Evolutionary conservation across 30 jellyfish, hydroid and myxozoan genomes (phyloP), one percentile per base, ranked within the genome.

Genomic region (Aurelia sp.): DNA sequence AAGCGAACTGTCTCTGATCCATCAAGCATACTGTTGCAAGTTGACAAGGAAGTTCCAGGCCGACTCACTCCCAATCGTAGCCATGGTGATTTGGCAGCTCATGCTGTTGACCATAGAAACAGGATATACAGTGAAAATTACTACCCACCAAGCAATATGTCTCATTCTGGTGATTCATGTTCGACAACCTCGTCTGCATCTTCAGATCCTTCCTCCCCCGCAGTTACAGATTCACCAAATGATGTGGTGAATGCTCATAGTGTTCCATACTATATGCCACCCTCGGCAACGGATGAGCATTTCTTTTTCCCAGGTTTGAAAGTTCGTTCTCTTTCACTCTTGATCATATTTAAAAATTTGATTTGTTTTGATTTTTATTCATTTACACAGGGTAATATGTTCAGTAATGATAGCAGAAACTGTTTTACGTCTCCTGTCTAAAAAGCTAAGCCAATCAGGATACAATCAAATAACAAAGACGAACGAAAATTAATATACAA

Each of bases 141-240:
- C 66, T 73, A 63, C 67, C 82, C 89, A 21, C 40, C 85, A 9
- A 73, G 88, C 53, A 60, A 61, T 53, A 73, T 72, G 85, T 88
- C 92, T 30, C 89, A 72, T 20, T 84, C 97, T 11, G 97, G 96
- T 31, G 97, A 91, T 69, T 84, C 97, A 5, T 91, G 93, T 86
- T 91, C 97, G 11, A 84, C 97, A 59, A 81, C 97, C 65, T 91
- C 97, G 70, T 91, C 97, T 40, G 90, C 97, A 16, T 91, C 97
- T 6, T 91, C 97, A n/a, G 93, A 57, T 35, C 93, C 97, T 9
- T 91, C 97, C 21, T 91, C 97, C 5, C 92, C 97, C 13, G 93
- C 87, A 10, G 81, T 74, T 15, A 61, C 84, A 15, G 96, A 74
- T 74, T 78, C 96, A 11, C 97, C 97, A 18, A 65, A 40, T 64